phyloP scores from a whole-genome alignment of 2,113 vertebrate species.

The Motacilla tschutschensis region DNA sequence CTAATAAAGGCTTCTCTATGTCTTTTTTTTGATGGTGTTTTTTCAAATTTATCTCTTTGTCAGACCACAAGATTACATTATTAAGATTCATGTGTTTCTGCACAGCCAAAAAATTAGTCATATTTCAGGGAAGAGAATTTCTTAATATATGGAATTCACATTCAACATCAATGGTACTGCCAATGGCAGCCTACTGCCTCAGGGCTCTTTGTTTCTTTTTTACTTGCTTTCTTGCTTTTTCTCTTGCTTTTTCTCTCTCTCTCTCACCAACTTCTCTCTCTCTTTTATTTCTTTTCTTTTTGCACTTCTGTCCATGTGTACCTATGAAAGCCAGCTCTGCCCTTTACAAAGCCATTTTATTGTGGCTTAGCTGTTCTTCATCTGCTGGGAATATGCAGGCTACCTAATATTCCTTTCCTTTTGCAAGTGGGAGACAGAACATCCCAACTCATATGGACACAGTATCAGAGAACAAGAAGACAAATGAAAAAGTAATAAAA shows the following conservation, averaged over 20 bases:
- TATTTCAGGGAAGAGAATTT: neutral
- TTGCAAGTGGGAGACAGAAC: neutral
- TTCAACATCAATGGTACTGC: neutral
- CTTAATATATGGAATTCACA: neutral
- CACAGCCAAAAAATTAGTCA: neutral
- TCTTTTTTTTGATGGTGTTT: neutral
- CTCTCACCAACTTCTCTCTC: no score
- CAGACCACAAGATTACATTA: neutral
- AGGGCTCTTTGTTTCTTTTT: neutral
- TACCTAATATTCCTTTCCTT: neutral
- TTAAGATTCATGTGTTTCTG: neutral
- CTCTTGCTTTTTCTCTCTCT: neutral
- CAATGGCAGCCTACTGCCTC: neutral
- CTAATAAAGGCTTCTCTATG: neutral
- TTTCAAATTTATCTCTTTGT: neutral
- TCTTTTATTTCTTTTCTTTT: neutral
- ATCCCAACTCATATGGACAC: neutral
- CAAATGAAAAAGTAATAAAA: constrained; percentile 6
- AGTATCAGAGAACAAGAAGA: neutral
- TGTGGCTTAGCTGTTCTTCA: neutral
- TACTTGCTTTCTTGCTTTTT: neutral
- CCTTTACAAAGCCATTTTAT: constrained; percentile 9
- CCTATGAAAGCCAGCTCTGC: neutral
- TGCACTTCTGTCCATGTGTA: neutral
- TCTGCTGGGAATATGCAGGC: neutral